Percentiles rank a stretch among this genome's conserved stretches.
Evolutionary conservation across 2,113 vertebrate species (phyloP).

Genomic region (Tricholaema leucomelas): DNA sequence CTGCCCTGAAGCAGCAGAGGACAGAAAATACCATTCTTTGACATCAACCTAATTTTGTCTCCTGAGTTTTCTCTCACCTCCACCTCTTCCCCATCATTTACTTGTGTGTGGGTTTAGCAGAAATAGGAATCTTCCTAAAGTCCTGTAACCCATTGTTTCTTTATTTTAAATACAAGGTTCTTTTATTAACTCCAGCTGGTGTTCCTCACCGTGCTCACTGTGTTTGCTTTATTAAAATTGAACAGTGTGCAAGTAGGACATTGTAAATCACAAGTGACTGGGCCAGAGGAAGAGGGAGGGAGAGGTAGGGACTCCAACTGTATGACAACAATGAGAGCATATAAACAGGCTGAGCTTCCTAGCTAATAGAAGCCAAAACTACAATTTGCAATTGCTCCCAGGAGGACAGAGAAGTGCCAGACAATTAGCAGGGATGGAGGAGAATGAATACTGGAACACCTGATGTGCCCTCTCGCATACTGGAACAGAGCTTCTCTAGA

Average conservation of each 20-base stretch:
- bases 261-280: conserved; percentile 47
- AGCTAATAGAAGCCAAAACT: conserved; percentile 13
- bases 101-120: conserved; percentile 13
- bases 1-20: neutral
- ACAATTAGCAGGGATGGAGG: neutral
- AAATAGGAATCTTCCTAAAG: conserved; percentile 25
- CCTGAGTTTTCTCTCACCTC: neutral
- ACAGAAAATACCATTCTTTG: neutral
- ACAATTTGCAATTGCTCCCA: neutral
- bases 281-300: conserved; percentile 44
- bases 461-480: neutral
- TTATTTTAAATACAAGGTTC: conserved; percentile 31
- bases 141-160: conserved; percentile 44
- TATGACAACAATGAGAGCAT: conserved; percentile 23
- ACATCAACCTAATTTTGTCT: neutral
- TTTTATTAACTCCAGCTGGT: conserved; percentile 57
- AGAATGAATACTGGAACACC: neutral
- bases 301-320: neutral
- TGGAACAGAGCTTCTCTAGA: neutral
- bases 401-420: conserved; percentile 3
- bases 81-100: neutral
- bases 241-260: conserved; percentile 44
- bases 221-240: conserved; percentile 52
- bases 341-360: neutral
- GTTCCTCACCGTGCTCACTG: neutral